Evolutionary conservation across 2,888 invertebrate species (phyloP), one percentile per base, ranked within the genome.

Genomic region (Pseudococcus longispinus): DNA sequence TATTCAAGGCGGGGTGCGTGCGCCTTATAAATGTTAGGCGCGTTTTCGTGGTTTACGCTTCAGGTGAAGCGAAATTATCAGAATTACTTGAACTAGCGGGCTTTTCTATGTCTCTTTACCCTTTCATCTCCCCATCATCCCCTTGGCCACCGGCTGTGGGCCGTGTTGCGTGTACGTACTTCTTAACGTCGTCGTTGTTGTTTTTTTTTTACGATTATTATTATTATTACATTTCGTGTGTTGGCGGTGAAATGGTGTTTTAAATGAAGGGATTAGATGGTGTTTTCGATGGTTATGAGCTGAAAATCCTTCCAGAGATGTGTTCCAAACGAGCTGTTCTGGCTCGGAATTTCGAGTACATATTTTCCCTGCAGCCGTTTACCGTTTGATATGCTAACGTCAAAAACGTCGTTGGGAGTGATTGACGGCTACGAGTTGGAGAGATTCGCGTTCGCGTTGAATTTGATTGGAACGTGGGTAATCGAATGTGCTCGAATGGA

Each of bases 1-100:
- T 83, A 83, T 83, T 83, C 29, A n/a, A 18, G 83, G 83, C 83
- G 83, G 83, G 55, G 55, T 51, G 55, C 83, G 55, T 83, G 83
- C 83, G 83, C 83, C 32, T 55, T 29, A n/a, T 51, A n/a, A 83
- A 83, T 83, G 46, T 46, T 51, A 83, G 20, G 29, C 83, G 55
- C 29, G 51, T 20, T 55, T 83, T 82, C 82, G 46, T 46, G 44
- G 46, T 82, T 82, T 82, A 46, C 82, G 46, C 82, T 46, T 44
- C 46, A 46, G 82, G 82, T 46, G 46, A 44, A 46, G 46, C n/a
- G 23, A 46, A 46, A 82, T 44, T 44, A 82, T 44, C 82, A 82
- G 82, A 51, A 83, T 51, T 83, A 83, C 82, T 82, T 15, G 29
- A 55, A 65, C 65, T 26, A 26, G 23, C 23, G 26, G 65, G 65